Evolutionary conservation across 1,140 invertebrate genomes (phyloP).

Genomic region (Anastrepha ludens): DNA sequence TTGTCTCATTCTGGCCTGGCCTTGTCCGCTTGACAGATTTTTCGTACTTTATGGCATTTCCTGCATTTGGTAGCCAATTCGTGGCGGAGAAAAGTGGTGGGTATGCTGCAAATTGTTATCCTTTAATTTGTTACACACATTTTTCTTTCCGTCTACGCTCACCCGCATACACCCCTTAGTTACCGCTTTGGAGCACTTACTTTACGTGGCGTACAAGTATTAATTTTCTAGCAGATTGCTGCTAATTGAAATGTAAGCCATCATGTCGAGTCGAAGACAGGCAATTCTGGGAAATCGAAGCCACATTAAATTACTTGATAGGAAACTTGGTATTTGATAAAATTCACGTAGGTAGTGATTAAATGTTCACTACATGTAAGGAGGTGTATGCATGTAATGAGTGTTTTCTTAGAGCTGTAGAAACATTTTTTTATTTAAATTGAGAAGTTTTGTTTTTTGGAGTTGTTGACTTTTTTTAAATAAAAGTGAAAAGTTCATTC

Average conservation of each 20-base stretch:
- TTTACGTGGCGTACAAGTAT: slow-evolving; percentile 5
- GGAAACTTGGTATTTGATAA: not conserved
- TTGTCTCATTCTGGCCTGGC: not conserved
- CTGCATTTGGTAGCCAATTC: not conserved
- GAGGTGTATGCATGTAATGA: not conserved
- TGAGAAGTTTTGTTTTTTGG: too few species aligned
- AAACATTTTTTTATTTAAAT: too few species aligned
- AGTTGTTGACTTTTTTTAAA: too few species aligned
- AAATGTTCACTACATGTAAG: slow-evolving; percentile 10
- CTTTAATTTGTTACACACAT: slow-evolving; percentile 40
- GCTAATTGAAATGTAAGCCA: slow-evolving; percentile 49
- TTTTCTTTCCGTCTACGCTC: slow-evolving; percentile 1
- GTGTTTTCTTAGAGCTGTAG: not conserved
- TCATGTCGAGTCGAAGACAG: not conserved
- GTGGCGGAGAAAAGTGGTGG: not conserved
- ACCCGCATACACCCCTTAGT: not conserved
- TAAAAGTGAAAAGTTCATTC: too few species aligned
- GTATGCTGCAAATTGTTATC: slow-evolving; percentile 44
- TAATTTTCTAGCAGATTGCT: slow-evolving; percentile 6
- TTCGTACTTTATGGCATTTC: slow-evolving; percentile 3
- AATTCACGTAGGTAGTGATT: slow-evolving; percentile 8
- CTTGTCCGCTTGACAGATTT: slow-evolving; percentile 15
- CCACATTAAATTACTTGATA: slow-evolving; percentile 3
- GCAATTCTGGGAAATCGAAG: not conserved
- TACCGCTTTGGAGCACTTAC: not conserved